Evolutionary conservation across 2,888 invertebrate species (phyloP), one percentile per base, ranked within the genome.

Genomic region (Incurvaria masculella): DNA sequence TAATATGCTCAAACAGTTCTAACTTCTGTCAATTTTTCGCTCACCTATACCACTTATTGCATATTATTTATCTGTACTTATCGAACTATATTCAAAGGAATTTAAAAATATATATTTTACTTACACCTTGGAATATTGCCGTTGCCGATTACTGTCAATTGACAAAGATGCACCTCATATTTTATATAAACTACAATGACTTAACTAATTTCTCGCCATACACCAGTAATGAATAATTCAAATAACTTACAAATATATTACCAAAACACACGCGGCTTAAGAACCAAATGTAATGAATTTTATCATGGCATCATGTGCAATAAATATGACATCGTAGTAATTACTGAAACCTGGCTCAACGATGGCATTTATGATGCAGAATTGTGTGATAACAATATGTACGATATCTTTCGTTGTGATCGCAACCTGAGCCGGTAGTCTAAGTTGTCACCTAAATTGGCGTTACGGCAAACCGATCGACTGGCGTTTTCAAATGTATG

Each of bases 221-320:
- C 14, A 23, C n/a, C n/a, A n/a, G n/a, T n/a, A n/a, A n/a, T n/a
- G n/a, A n/a, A n/a, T n/a, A n/a, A n/a, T 23, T 23, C 10, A 6
- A 23, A 23, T 10, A 23, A 23, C 10, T 6, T 23, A 6, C 23
- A 23, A 33, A 33, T 33, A 33, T 33, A 33, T 11, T 43, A 43
- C 21, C 43, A 43, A n/a, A 43, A 43, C 23, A n/a, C n/a, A 10
- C 43, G 43, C 16, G 43, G 43, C 4, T 18, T 43, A n/a, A 20
- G 43, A 43, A 43, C 43, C 16, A 43, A 43, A n/a, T 21, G 14
- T 21, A 16, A 16, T 6, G 21, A 21, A 14, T 21, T 43, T 8
- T 21, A 21, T 21, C 43, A 21, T 20, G 21, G 43, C 10, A 21
- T 18, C 3, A 20, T 21, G 3, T 3, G 14, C 2, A 21, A n/a